Evolutionary conservation across 1,140 invertebrate genomes (phyloP).

Genomic region (Heterodera schachtii): DNA sequence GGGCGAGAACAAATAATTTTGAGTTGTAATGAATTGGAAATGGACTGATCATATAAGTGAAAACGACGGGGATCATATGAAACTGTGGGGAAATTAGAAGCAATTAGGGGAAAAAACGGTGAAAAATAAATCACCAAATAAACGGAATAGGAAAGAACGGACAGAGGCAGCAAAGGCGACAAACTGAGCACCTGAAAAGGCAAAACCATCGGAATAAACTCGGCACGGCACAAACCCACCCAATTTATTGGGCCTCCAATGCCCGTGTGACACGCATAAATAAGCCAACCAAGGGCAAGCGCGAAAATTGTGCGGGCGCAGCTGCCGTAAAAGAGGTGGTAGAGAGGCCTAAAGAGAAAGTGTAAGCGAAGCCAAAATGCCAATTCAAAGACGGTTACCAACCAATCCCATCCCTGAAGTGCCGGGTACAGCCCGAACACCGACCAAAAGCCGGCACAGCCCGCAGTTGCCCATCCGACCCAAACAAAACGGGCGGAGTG

Average conservation of each 20-base stretch:
- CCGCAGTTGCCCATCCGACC: constrained; percentile 48
- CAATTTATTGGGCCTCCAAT: constrained; percentile 59
- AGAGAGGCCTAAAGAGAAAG: constrained; percentile 46
- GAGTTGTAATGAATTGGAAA: constrained; percentile 58
- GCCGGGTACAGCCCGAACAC: constrained; percentile 63
- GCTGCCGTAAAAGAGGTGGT: constrained; percentile 61
- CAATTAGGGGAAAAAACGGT: neutral
- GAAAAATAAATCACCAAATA: constrained; percentile 36
- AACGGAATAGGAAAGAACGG: constrained; percentile 59
- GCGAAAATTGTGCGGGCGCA: constrained; percentile 58
- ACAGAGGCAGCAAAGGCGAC: constrained; percentile 53
- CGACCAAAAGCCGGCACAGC: constrained; percentile 49
- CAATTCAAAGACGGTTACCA: neutral
- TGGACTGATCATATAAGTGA: constrained; percentile 60
- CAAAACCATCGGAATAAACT: neutral
- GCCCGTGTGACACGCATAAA: constrained; percentile 65
- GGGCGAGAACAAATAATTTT: constrained; percentile 54
- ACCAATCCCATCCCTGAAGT: constrained; percentile 61
- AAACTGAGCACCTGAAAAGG: constrained; percentile 18
- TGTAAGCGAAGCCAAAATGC: constrained; percentile 1
- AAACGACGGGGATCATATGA: constrained; percentile 65
- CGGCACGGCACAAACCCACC: neutral
- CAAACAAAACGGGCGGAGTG: constrained; percentile 38
- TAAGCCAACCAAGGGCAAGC: constrained; percentile 57
- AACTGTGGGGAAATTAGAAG: constrained; percentile 19